Percentiles rank a stretch among this genome's conserved stretches.
These are phyloP conservation scores for Melinaea marsaeus DNA, from an alignment of 2,888 invertebrate species.

Conservation along the genomic window DNA sequence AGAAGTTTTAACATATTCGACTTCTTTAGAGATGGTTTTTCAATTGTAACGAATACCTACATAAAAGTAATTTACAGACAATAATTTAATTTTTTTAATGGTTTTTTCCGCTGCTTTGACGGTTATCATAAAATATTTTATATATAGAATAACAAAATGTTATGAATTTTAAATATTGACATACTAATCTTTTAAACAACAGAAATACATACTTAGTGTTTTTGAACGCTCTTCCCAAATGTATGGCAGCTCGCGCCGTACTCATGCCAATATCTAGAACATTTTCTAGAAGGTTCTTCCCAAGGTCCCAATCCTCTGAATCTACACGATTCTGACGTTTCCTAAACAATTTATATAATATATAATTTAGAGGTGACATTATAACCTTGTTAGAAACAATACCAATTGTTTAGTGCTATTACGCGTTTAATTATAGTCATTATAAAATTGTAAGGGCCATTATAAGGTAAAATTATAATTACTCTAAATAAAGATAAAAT, in stretches of 20 bases:
- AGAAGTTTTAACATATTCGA: no score
- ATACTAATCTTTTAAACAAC: background rate
- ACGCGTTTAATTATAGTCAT: no score
- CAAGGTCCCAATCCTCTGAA: constrained; percentile 49
- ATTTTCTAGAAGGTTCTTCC: constrained; percentile 65
- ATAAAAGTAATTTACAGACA: no score
- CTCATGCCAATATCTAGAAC: constrained; percentile 74
- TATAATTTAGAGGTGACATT: background rate
- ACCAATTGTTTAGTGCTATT: no score
- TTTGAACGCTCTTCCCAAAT: constrained; percentile 76
- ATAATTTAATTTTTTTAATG: no score
- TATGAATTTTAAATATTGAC: background rate
- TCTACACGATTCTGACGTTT: constrained; percentile 56
- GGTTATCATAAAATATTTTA: no score
- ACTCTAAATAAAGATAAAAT: no score
- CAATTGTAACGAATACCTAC: no score
- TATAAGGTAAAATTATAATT: background rate
- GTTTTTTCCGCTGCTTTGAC: no score
- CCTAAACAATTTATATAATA: constrained; percentile 38
- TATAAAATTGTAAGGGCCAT: no score
- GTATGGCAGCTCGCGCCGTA: constrained; percentile 75
- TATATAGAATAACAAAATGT: background rate
- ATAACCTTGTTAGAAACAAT: background rate
- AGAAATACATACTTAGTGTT: constrained; percentile 63
- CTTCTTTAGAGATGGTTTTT: no score